Conservation (phyloP, 2,797 vertebrate species). For the Eutrigla gurnardus region DNA sequence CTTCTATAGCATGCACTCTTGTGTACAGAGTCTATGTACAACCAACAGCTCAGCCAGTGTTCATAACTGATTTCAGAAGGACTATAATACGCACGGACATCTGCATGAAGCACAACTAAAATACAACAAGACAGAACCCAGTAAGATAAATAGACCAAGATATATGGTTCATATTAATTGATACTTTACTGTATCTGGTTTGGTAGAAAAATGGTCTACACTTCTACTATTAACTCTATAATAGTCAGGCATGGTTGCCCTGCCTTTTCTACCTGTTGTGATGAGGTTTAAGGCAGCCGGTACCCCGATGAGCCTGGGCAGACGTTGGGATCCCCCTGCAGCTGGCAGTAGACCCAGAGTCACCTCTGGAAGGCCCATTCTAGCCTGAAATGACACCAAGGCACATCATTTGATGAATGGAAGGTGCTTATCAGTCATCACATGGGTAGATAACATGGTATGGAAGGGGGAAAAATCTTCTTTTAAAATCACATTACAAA, state of each 20-base stretch:
- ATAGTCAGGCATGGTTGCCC: constrained; percentile 2
- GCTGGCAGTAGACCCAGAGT: constrained; percentile 90
- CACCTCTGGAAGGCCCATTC: constrained; percentile 92
- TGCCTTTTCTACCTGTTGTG: constrained; percentile 85
- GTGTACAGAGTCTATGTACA: too few relatives aligned
- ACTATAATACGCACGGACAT: too few relatives aligned
- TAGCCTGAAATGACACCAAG: constrained; percentile 80
- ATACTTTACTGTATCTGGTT: background rate
- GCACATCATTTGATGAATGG: constrained; percentile 13
- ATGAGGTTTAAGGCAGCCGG: constrained; percentile 92
- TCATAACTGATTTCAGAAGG: too few relatives aligned
- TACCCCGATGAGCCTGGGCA: constrained; percentile 91
- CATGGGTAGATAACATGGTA: background rate
- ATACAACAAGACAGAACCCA: background rate
- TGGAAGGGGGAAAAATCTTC: background rate
- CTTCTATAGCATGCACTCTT: background rate
- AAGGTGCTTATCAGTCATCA: background rate
- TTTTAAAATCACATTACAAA: background rate
- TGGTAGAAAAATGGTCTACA: background rate
- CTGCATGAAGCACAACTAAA: background rate
- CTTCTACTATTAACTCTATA: background rate
- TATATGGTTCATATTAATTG: background rate
- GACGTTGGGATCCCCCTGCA: constrained; percentile 90
- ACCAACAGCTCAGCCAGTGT: too few relatives aligned
- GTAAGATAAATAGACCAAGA: background rate